Percentiles rank a stretch among this genome's conserved stretches.
These are phyloP conservation scores for Sus scrofa DNA, from an alignment of 2,113 vertebrate genomes.

Conservation along the genomic window T2T-Sscrofa CM000812.6:198721001-198721500, in stretches of 20 bases:
- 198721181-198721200: neutral
- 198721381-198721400: slow-evolving; percentile 47
- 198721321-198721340: slow-evolving; percentile 58
- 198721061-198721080: accelerated
- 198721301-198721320: slow-evolving; percentile 69
- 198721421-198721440: slow-evolving; percentile 64
- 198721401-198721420: slow-evolving; percentile 63
- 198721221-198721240: slow-evolving; percentile 55
- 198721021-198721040: neutral
- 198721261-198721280: slow-evolving; percentile 49
- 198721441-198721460: slow-evolving; percentile 56
- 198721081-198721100: neutral
- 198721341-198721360: slow-evolving; percentile 73
- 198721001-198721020: slow-evolving; percentile 13
- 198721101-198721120: accelerated
- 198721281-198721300: slow-evolving; percentile 64
- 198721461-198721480: slow-evolving; percentile 20
- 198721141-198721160: neutral
- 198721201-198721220: slow-evolving; percentile 15
- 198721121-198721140: neutral
- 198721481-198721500: slow-evolving; percentile 21
- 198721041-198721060: neutral
- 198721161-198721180: neutral
- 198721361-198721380: slow-evolving; percentile 67
- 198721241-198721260: slow-evolving; percentile 61